These are phyloP conservation scores for Cordilura impudica DNA, from an alignment of 2,888 invertebrate species.

Conservation along the genomic window DNA sequence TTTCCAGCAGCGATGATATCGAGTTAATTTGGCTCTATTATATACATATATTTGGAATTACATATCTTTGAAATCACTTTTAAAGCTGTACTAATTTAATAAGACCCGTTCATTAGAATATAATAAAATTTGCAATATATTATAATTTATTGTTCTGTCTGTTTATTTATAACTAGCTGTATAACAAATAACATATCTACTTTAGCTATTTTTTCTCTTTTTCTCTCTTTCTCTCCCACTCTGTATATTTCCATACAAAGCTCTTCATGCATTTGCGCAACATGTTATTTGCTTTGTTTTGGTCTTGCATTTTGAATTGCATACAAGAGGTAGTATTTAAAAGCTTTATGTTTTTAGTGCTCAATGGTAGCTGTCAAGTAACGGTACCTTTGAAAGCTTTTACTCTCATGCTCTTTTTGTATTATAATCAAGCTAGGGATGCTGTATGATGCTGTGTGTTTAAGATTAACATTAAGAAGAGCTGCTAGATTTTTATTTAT, in stretches of 20 bases:
- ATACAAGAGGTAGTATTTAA: not conserved
- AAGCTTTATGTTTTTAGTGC: not conserved
- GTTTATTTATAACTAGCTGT: not conserved
- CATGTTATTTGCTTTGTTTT: not conserved
- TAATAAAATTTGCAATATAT: too few species aligned
- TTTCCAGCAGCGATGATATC: too few species aligned
- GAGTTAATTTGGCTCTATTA: too few species aligned
- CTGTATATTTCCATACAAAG: not conserved
- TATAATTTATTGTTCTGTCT: not conserved
- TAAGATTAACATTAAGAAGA: not conserved
- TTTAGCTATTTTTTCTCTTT: not conserved
- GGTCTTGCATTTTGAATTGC: not conserved
- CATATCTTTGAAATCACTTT: too few species aligned
- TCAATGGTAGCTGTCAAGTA: not conserved
- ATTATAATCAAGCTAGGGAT: not conserved
- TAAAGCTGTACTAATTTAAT: too few species aligned
- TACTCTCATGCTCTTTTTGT: not conserved
- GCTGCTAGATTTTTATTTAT: not conserved
- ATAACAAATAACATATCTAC: not conserved
- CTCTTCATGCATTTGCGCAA: not conserved
- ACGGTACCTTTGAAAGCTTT: not conserved
- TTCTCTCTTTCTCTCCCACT: not conserved
- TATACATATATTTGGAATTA: too few species aligned
- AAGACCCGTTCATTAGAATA: too few species aligned
- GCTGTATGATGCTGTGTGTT: not conserved